Percentiles rank a stretch among this genome's conserved stretches.
Conservation (phyloP, 1,140 invertebrate genomes). For the Coboldia fuscipes region DNA sequence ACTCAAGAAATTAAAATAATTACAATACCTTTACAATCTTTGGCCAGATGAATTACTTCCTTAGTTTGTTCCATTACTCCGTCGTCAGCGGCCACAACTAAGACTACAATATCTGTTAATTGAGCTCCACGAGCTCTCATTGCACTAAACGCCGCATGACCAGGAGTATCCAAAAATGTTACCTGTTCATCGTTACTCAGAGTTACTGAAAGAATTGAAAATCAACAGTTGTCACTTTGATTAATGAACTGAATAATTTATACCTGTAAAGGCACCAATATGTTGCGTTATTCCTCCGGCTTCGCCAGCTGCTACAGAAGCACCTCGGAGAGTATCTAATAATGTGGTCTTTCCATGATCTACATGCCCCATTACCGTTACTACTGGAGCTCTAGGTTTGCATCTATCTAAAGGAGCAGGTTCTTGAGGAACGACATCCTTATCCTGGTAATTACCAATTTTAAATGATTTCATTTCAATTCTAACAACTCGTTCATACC, state of each 20-base stretch:
- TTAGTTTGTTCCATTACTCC: conserved; percentile 96
- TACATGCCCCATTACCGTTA: conserved; percentile 98
- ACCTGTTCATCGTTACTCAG: conserved; percentile 48
- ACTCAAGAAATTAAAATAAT: not conserved
- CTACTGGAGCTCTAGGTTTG: conserved; percentile 59
- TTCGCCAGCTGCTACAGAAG: conserved; percentile 71
- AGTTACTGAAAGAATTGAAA: conserved; percentile 26
- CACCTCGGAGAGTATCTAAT: conserved; percentile 70
- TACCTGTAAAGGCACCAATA: conserved; percentile 90
- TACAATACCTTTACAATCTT: conserved; percentile 37
- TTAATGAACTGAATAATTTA: conserved; percentile 4
- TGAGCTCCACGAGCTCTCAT: conserved; percentile 83
- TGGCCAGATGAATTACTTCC: conserved; percentile 58
- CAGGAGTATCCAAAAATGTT: conserved; percentile 98
- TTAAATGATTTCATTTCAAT: not conserved
- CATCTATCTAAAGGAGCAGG: conserved; percentile 37
- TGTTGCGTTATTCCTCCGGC: conserved; percentile 99
- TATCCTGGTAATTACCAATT: conserved; percentile 8
- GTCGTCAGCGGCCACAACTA: conserved; percentile 97
- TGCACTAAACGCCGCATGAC: conserved; percentile 85
- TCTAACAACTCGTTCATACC: too few relatives aligned
- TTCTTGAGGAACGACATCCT: conserved; percentile 29
- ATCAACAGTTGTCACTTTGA: conserved; percentile 4
- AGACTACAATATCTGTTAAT: conserved; percentile 83
- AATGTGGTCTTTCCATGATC: conserved; percentile 99